Evolutionary conservation across 2,888 invertebrate species (phyloP).

Genomic region (Mimachlamys varia): DNA sequence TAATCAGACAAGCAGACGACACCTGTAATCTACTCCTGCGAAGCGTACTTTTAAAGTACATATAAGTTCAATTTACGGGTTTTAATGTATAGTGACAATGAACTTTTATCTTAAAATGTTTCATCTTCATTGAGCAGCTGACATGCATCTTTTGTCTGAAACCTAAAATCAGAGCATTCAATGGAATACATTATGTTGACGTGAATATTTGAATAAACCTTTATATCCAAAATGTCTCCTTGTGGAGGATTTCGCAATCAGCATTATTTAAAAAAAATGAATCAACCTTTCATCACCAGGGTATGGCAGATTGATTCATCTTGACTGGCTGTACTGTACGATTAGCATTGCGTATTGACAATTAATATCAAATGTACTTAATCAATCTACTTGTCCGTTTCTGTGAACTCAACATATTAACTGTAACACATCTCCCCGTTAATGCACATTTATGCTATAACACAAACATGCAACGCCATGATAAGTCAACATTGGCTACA

Average conservation of each 20-base stretch:
- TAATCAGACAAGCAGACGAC: neutral
- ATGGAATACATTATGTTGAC: neutral
- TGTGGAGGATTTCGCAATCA: neutral
- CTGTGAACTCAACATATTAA: neutral
- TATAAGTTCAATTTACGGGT: neutral
- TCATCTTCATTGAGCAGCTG: neutral
- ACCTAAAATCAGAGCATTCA: neutral
- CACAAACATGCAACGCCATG: neutral
- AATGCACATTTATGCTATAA: slow-evolving; percentile 15
- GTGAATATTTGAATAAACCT: neutral
- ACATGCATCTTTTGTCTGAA: neutral
- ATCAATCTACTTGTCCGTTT: neutral
- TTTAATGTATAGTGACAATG: too few species aligned
- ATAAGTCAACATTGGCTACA: neutral
- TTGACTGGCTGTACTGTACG: neutral
- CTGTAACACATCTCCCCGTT: neutral
- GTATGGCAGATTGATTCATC: neutral
- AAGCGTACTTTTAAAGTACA: neutral
- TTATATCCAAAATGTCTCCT: neutral
- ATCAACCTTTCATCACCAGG: neutral
- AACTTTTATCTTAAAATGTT: neutral
- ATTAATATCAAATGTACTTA: neutral
- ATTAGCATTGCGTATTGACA: neutral
- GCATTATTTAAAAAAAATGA: neutral
- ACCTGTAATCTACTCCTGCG: neutral